Evolutionary conservation across 2,888 invertebrate genomes (phyloP).

Genomic region (Smittia sp.): DNA sequence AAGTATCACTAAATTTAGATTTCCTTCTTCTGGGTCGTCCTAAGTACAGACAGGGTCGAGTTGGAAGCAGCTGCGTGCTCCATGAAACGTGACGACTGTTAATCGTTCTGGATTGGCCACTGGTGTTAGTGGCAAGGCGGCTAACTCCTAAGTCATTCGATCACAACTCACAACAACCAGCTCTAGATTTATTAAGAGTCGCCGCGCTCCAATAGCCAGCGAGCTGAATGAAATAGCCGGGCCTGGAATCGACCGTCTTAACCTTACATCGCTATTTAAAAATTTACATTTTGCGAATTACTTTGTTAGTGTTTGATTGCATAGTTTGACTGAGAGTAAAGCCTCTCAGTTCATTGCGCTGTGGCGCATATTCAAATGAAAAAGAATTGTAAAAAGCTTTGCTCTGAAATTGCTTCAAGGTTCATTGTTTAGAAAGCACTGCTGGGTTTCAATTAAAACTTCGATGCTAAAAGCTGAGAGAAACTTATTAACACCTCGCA

Average conservation of each 20-base stretch:
- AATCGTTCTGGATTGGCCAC: too few species aligned
- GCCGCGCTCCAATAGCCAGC: too few species aligned
- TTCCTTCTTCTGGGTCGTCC: not conserved
- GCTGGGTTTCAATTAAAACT: not conserved
- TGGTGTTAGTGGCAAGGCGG: not conserved
- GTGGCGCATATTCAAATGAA: not conserved
- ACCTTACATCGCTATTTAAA: too few species aligned
- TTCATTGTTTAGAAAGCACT: not conserved
- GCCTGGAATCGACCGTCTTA: too few species aligned
- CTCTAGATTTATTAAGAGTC: too few species aligned
- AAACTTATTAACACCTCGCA: not conserved
- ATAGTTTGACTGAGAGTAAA: conserved; percentile 7
- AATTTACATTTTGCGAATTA: conserved; percentile 13
- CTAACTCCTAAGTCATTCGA: too few species aligned
- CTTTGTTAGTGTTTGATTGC: conserved; percentile 17
- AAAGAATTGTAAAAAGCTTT: conserved; percentile 12
- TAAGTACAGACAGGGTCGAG: too few species aligned
- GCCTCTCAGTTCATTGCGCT: not conserved
- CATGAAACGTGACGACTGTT: too few species aligned
- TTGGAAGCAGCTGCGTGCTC: too few species aligned
- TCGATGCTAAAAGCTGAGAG: not conserved
- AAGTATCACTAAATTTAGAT: not conserved
- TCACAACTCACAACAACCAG: too few species aligned
- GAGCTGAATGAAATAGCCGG: too few species aligned
- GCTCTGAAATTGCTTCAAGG: not conserved